phyloP scores from a whole-genome alignment of 2,797 vertebrate species.

The Tenualosa ilisha region DNA sequence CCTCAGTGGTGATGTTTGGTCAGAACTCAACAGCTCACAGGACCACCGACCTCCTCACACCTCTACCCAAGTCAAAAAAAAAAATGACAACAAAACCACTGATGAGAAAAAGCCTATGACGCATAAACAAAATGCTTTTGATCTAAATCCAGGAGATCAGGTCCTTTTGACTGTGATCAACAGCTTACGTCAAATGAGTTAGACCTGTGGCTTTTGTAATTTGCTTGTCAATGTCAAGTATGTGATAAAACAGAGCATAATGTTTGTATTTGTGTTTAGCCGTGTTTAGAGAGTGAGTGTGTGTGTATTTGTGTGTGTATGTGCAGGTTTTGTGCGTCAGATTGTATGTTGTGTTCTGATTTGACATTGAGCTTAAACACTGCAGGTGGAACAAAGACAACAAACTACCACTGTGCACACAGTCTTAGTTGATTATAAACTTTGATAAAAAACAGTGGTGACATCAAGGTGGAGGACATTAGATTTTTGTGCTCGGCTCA shows the following conservation, averaged over 20 bases:
- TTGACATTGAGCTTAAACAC: slow-evolving; percentile 19
- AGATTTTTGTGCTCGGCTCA: background rate
- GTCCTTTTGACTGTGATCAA: slow-evolving; percentile 1
- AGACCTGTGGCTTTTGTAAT: background rate
- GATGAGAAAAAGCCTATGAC: background rate
- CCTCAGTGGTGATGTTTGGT: background rate
- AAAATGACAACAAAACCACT: background rate
- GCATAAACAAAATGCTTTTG: background rate
- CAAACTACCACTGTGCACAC: background rate
- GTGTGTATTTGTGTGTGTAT: background rate
- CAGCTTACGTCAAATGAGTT: background rate
- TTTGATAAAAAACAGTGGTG: background rate
- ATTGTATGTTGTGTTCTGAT: background rate
- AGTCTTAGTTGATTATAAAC: background rate
- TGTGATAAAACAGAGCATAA: slow-evolving; percentile 6
- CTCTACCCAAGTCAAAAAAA: background rate
- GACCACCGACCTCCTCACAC: background rate
- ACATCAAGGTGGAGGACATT: background rate
- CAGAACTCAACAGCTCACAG: background rate
- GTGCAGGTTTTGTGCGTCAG: background rate
- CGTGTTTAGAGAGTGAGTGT: background rate
- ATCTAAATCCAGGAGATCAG: background rate
- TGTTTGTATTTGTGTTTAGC: background rate
- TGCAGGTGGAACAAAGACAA: slow-evolving; percentile 10
- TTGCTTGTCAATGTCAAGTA: background rate